phyloP scores from a whole-genome alignment of 2,888 invertebrate genomes.

The Caenorhabditis sp. region DNA sequence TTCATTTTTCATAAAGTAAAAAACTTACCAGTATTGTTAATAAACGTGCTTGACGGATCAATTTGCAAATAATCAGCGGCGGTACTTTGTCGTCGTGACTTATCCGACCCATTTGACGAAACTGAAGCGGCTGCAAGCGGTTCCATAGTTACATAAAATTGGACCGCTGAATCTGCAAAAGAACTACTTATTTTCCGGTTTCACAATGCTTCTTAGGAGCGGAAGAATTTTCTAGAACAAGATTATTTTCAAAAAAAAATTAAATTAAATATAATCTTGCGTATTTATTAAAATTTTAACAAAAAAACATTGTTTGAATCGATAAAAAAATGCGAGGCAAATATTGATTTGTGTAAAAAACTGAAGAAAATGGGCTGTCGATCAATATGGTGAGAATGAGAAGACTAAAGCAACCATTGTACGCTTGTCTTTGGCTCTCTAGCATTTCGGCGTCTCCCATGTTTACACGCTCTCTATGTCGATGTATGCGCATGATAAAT shows the following conservation, averaged over 20 bases:
- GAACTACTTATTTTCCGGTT: too few relatives aligned
- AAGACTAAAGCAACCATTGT: background rate
- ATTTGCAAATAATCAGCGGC: conserved; percentile 61
- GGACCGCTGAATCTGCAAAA: background rate
- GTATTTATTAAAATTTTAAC: background rate
- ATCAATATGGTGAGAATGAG: conserved; percentile 2
- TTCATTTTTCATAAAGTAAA: conserved; percentile 6
- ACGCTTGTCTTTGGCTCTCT: background rate
- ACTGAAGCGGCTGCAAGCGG: background rate
- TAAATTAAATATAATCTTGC: background rate
- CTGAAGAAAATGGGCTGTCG: background rate
- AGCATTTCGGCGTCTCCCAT: conserved; percentile 2
- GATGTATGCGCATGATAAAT: conserved; percentile 14
- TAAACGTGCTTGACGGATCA: conserved; percentile 59
- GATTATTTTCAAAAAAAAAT: too few relatives aligned
- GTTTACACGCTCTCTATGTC: background rate
- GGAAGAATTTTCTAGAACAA: too few relatives aligned
- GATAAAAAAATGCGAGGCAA: background rate
- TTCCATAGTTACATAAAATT: background rate
- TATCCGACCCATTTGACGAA: conserved; percentile 4
- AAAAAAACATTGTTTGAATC: background rate
- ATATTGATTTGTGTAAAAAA: conserved; percentile 1
- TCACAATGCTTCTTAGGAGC: too few relatives aligned
- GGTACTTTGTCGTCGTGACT: conserved; percentile 16
- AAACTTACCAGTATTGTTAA: conserved; percentile 31